Conservation (phyloP, 2,888 invertebrate species). For the Adelphocoris suturalis region DNA sequence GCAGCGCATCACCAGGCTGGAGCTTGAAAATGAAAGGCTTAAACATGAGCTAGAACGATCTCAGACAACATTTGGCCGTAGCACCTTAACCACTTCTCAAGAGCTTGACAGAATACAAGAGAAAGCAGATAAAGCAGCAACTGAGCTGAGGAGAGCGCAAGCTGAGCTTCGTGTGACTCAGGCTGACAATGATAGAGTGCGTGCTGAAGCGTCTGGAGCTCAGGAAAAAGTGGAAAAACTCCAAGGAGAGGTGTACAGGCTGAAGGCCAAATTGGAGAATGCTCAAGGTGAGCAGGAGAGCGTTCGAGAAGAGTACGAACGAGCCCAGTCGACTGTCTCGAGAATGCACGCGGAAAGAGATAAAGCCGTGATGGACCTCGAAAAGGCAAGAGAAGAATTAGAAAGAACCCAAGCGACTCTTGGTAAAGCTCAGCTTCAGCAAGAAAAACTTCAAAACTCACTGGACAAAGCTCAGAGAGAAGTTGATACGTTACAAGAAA, state of each 20-base stretch:
- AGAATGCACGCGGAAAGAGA: constrained; percentile 93
- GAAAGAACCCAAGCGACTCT: constrained; percentile 93
- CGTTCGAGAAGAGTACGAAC: constrained; percentile 94
- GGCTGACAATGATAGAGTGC: constrained; percentile 92
- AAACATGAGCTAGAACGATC: constrained; percentile 91
- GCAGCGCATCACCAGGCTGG: constrained; percentile 90
- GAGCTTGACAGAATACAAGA: constrained; percentile 91
- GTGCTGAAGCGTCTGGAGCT: constrained; percentile 89
- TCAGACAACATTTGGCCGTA: constrained; percentile 90
- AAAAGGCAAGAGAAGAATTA: constrained; percentile 92
- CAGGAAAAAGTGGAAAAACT: constrained; percentile 96
- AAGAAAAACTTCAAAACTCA: constrained; percentile 93
- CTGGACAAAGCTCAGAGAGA: constrained; percentile 94
- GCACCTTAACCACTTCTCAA: constrained; percentile 89
- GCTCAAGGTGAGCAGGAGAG: constrained; percentile 96
- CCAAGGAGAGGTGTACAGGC: constrained; percentile 95
- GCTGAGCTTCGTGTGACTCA: constrained; percentile 95
- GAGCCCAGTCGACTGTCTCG: constrained; percentile 89
- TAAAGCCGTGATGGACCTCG: constrained; percentile 89
- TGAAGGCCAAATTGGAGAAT: constrained; percentile 96
- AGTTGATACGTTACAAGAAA: constrained; percentile 93
- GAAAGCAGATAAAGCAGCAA: constrained; percentile 90
- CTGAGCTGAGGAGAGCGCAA: constrained; percentile 91
- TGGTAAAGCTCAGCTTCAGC: constrained; percentile 93
- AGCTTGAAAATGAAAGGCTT: constrained; percentile 93